phyloP scores from a whole-genome alignment of 2,113 vertebrate genomes.

The Piprites chloris region DNA sequence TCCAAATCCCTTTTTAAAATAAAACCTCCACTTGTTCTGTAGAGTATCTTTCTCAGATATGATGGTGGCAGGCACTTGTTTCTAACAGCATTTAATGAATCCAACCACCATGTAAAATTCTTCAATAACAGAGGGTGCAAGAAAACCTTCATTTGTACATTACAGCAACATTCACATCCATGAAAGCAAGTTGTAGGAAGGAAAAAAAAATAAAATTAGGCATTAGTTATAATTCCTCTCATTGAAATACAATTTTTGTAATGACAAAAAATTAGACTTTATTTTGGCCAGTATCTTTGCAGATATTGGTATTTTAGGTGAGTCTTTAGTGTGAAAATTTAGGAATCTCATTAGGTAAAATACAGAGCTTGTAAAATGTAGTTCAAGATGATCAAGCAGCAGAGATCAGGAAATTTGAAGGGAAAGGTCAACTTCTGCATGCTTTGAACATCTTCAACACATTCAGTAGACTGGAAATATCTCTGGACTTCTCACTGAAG shows the following conservation, averaged over 20 bases:
- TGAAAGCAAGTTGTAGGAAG: not conserved
- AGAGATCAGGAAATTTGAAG: conserved; percentile 17
- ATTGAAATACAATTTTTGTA: not conserved
- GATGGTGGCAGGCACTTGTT: conserved; percentile 38
- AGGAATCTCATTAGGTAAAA: not conserved
- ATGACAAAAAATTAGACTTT: not conserved
- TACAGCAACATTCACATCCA: not conserved
- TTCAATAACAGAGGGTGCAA: conserved; percentile 11
- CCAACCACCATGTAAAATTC: conserved; percentile 8
- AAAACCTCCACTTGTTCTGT: not conserved
- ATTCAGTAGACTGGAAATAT: not conserved
- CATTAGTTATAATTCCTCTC: not conserved
- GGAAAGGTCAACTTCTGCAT: not conserved
- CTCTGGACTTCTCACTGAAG: not conserved
- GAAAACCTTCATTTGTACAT: conserved; percentile 12
- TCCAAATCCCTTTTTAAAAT: not conserved
- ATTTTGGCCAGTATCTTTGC: not conserved
- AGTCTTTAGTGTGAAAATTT: not conserved
- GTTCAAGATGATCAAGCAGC: not conserved
- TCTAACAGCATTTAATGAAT: conserved; percentile 7
- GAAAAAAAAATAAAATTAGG: not conserved
- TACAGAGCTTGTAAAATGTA: not conserved
- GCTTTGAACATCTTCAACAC: not conserved
- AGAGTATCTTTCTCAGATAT: conserved; percentile 8
- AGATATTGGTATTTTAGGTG: not conserved